phyloP scores from a whole-genome alignment of 2,797 vertebrate species.

The Anisognathus igniventris region DNA sequence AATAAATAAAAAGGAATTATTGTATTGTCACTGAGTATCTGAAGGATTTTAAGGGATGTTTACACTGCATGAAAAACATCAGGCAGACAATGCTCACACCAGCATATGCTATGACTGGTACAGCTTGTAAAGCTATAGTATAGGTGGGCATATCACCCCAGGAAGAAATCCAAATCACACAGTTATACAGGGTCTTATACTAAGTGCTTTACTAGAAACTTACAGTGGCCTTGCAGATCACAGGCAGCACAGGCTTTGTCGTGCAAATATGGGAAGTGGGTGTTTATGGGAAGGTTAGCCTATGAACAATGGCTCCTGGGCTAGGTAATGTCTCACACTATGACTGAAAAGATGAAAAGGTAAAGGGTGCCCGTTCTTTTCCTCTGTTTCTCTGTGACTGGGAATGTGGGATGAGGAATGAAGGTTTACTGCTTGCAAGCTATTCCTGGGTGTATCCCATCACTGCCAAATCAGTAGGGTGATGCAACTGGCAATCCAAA shows the following conservation, averaged over 20 bases:
- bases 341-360: neutral
- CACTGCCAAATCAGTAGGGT: neutral
- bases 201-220: neutral
- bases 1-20: neutral
- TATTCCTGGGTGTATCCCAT: neutral
- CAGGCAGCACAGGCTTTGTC: neutral
- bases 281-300: neutral
- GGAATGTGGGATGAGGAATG: neutral
- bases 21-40: neutral
- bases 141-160: neutral
- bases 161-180: neutral
- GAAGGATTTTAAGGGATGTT: neutral
- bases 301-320: neutral
- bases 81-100: neutral
- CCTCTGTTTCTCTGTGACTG: neutral
- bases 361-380: neutral
- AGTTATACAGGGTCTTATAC: neutral
- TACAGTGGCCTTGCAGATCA: neutral
- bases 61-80: neutral
- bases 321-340: no score
- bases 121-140: neutral
- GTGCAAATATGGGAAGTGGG: neutral
- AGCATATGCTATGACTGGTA: neutral
- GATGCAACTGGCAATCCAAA: neutral
- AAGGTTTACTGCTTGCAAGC: neutral